phyloP scores from a whole-genome alignment of 2,113 vertebrate species.

The Chaetura pelagica region DNA sequence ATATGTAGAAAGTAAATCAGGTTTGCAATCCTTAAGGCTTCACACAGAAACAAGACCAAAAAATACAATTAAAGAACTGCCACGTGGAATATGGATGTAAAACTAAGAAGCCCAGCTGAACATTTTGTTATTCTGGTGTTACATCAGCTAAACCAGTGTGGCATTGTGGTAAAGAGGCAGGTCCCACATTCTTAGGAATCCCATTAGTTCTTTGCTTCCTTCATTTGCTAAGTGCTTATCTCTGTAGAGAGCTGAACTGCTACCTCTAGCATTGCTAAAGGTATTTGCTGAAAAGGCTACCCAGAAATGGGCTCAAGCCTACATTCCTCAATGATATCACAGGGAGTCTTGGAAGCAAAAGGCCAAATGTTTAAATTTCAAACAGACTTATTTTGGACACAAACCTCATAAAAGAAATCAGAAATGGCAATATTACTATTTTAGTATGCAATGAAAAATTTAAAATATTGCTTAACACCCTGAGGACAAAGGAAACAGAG shows the following conservation, averaged over 20 bases:
- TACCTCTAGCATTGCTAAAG: constrained; percentile 23
- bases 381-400: background rate
- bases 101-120: background rate
- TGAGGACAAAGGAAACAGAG: background rate
- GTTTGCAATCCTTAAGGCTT: background rate
- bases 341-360: constrained; percentile 1
- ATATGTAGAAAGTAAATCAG: background rate
- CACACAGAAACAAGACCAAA: background rate
- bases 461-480: background rate
- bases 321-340: constrained; percentile 18
- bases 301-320: constrained; percentile 9
- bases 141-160: background rate
- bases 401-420: background rate
- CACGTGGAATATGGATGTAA: background rate
- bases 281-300: constrained; percentile 34
- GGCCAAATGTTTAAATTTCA: background rate
- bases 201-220: constrained; percentile 30
- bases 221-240: constrained; percentile 15
- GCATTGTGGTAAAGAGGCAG: background rate
- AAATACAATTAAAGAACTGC: background rate
- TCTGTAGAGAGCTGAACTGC: constrained; percentile 19
- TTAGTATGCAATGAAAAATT: background rate
- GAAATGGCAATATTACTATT: background rate
- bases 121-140: background rate
- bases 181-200: constrained; percentile 25